Evolutionary conservation across 2,888 invertebrate species (phyloP).

Genomic region (Hetaerina titia): DNA sequence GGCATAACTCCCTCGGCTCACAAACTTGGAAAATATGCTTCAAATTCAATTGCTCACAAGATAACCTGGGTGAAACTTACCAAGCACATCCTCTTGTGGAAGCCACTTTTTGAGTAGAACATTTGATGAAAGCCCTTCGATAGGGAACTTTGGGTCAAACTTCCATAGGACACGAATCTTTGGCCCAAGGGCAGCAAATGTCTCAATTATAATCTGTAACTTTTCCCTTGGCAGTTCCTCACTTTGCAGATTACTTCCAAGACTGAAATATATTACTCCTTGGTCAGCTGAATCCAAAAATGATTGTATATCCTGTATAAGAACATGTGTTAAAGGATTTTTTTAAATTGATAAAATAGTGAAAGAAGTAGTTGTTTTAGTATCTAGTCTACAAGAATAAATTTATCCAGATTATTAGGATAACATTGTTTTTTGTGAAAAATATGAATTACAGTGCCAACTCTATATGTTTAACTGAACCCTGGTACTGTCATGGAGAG

Average conservation of each 20-base stretch:
- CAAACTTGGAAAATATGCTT: too few species aligned
- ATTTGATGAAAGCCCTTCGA: constrained; percentile 42
- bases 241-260: constrained; percentile 29
- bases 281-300: constrained; percentile 32
- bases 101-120: constrained; percentile 53
- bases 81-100: constrained; percentile 64
- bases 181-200: constrained; percentile 43
- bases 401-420: too few species aligned
- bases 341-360: too few species aligned
- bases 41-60: not conserved
- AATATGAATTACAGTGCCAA: too few species aligned
- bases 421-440: too few species aligned
- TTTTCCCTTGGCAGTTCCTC: constrained; percentile 12
- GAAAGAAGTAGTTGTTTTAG: too few species aligned
- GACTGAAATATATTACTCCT: constrained; percentile 48
- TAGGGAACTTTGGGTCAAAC: constrained; percentile 26
- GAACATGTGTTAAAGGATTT: not conserved
- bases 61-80: not conserved
- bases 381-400: too few species aligned
- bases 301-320: constrained; percentile 14
- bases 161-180: constrained; percentile 59
- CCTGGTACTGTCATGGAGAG: too few species aligned
- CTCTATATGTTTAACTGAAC: too few species aligned
- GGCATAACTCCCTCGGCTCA: too few species aligned
- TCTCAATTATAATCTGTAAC: not conserved